These are phyloP conservation scores for Thereuonema tuberculata DNA, from an alignment of 1,140 invertebrate species.

Conservation along the genomic window DNA sequence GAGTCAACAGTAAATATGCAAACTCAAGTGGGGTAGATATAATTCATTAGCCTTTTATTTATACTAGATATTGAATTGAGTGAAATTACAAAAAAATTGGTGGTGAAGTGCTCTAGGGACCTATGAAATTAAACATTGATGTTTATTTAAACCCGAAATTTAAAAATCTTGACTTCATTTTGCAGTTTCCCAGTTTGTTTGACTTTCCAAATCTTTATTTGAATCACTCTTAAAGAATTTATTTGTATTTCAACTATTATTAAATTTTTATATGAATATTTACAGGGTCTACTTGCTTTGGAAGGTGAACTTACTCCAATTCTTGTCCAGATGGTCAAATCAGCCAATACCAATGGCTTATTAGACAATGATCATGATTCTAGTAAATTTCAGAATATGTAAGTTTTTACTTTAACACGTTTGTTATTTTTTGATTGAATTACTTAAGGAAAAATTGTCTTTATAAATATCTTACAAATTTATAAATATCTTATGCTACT, in stretches of 20 bases:
- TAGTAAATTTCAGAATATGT: constrained; percentile 90
- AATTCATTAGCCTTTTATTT: no score
- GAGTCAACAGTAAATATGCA: no score
- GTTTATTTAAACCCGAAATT: no score
- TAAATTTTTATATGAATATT: constrained; percentile 11
- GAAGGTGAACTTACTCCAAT: constrained; percentile 98
- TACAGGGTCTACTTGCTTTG: constrained; percentile 67
- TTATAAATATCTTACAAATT: neutral
- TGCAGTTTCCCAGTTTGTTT: no score
- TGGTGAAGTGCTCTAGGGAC: no score
- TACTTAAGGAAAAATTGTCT: neutral
- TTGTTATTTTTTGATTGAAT: constrained; percentile 11
- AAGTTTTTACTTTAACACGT: constrained; percentile 32
- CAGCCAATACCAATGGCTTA: constrained; percentile 97
- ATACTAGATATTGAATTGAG: no score
- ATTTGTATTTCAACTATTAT: neutral
- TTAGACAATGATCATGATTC: constrained; percentile 96
- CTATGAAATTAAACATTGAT: no score
- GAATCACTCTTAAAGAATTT: neutral
- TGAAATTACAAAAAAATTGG: no score
- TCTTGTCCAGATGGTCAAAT: constrained; percentile 98
- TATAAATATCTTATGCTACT: neutral
- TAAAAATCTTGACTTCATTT: no score
- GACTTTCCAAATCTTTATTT: no score
- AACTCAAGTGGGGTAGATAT: no score